These are phyloP conservation scores for Phortica variegata DNA, from an alignment of 1,140 invertebrate species.

Conservation along the genomic window DNA sequence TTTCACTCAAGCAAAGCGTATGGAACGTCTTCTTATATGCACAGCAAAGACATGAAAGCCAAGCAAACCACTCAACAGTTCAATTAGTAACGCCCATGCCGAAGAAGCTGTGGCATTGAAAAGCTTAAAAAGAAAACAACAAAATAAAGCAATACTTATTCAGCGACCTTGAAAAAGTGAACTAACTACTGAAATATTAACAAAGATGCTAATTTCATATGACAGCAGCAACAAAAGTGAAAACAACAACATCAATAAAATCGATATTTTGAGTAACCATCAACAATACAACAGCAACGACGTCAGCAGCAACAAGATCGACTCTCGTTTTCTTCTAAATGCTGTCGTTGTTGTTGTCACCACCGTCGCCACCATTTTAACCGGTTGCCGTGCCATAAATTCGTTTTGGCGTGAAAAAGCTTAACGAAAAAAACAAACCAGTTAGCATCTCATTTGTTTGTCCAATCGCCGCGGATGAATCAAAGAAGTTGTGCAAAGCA, in stretches of 20 bases:
- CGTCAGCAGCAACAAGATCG: too few relatives aligned
- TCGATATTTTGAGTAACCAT: slow-evolving; percentile 15
- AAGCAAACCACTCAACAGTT: slow-evolving; percentile 15
- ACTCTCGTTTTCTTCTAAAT: slow-evolving; percentile 14
- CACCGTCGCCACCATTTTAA: slow-evolving; percentile 12
- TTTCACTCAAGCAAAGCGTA: not conserved
- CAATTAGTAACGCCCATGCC: slow-evolving; percentile 1
- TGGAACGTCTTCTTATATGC: not conserved
- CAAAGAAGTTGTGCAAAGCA: slow-evolving; percentile 30
- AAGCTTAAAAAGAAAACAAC: slow-evolving; percentile 11
- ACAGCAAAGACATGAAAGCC: slow-evolving; percentile 3
- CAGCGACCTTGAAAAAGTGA: slow-evolving; percentile 27
- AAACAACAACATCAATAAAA: slow-evolving; percentile 22
- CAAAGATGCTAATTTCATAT: slow-evolving; percentile 44
- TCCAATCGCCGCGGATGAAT: slow-evolving; percentile 30
- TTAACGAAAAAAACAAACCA: slow-evolving; percentile 24
- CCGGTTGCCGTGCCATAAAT: slow-evolving; percentile 22
- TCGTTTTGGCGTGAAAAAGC: not conserved
- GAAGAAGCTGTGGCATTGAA: slow-evolving; percentile 19
- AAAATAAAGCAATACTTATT: slow-evolving; percentile 1
- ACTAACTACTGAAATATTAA: slow-evolving; percentile 22
- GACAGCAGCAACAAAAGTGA: slow-evolving; percentile 18
- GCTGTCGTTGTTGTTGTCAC: too few relatives aligned
- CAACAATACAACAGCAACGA: slow-evolving; percentile 11
- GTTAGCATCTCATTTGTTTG: slow-evolving; percentile 28